Percentiles rank a stretch among this genome's conserved stretches.
phyloP scores from a whole-genome alignment of 2,797 vertebrate species.

The Eulemur coronatus region DNA sequence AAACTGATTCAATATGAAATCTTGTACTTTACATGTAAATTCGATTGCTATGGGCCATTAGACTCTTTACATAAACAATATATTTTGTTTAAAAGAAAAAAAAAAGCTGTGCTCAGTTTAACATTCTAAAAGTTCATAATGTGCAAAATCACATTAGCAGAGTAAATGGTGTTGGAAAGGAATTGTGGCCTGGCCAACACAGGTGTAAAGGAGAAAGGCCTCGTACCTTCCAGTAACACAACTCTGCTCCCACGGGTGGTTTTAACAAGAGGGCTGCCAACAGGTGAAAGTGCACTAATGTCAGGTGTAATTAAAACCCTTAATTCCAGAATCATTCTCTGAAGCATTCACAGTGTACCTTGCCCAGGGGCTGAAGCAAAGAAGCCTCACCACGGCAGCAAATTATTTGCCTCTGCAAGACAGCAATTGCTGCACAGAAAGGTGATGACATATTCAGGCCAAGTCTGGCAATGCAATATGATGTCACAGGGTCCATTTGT shows the following conservation, averaged over 20 bases:
- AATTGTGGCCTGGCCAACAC: neutral
- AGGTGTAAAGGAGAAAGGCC: neutral
- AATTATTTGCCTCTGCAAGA: slow-evolving; percentile 25
- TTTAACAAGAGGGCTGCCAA: slow-evolving; percentile 51
- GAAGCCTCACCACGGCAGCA: neutral
- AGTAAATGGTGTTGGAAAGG: neutral
- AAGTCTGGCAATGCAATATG: slow-evolving; percentile 5
- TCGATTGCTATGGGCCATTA: slow-evolving; percentile 79
- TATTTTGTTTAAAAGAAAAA: slow-evolving; percentile 77
- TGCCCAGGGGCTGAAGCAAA: neutral
- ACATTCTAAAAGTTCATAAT: slow-evolving; percentile 66
- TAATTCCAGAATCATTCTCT: neutral
- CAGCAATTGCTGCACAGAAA: neutral
- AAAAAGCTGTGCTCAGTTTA: slow-evolving; percentile 52
- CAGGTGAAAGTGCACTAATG: neutral
- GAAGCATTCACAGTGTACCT: neutral
- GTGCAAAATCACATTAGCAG: slow-evolving; percentile 42
- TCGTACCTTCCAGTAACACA: neutral
- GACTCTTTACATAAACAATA: slow-evolving; percentile 77
- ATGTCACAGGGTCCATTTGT: slow-evolving; percentile 46
- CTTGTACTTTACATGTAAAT: slow-evolving; percentile 79
- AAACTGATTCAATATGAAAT: slow-evolving; percentile 78
- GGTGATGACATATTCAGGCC: slow-evolving; percentile 17
- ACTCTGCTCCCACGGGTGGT: neutral
- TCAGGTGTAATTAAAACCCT: slow-evolving; percentile 40